phyloP scores from a whole-genome alignment of 2,113 vertebrate species.

The Pimephales promelas region DNA sequence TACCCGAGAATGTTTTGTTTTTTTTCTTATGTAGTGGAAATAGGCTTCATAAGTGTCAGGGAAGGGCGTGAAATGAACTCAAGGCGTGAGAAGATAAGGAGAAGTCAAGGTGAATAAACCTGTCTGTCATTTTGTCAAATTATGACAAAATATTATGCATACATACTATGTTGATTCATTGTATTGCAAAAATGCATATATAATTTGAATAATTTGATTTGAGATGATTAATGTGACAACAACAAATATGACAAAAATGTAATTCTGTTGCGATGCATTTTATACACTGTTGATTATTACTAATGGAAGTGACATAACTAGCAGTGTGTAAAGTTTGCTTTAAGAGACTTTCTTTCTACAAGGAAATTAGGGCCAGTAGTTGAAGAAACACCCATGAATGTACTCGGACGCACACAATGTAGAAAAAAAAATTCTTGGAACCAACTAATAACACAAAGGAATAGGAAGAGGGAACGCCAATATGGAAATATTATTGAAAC shows the following conservation, averaged over 20 bases:
- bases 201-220: neutral
- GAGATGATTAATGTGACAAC: neutral
- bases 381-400: constrained; percentile 10
- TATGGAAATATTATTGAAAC: constrained; percentile 69
- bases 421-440: constrained; percentile 19
- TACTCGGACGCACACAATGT: neutral
- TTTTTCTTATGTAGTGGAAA: too few species aligned
- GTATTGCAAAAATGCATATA: neutral
- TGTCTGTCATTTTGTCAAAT: neutral
- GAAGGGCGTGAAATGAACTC: neutral
- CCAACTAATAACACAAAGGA: constrained; percentile 7
- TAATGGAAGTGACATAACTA: neutral
- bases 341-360: neutral
- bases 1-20: neutral
- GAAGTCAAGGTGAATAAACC: neutral
- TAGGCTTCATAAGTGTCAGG: too few species aligned
- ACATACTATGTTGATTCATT: neutral
- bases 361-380: neutral
- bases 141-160: neutral
- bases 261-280: neutral
- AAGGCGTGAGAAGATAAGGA: neutral
- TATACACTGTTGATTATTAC: neutral
- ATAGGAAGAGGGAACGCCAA: constrained; percentile 50
- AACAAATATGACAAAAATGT: too few species aligned
- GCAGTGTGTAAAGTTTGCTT: neutral